Percentiles rank a stretch among this genome's conserved stretches.
These are phyloP conservation scores for Crypturellus tataupa DNA, from an alignment of 2,797 vertebrate genomes.

Conservation along the genomic window DNA sequence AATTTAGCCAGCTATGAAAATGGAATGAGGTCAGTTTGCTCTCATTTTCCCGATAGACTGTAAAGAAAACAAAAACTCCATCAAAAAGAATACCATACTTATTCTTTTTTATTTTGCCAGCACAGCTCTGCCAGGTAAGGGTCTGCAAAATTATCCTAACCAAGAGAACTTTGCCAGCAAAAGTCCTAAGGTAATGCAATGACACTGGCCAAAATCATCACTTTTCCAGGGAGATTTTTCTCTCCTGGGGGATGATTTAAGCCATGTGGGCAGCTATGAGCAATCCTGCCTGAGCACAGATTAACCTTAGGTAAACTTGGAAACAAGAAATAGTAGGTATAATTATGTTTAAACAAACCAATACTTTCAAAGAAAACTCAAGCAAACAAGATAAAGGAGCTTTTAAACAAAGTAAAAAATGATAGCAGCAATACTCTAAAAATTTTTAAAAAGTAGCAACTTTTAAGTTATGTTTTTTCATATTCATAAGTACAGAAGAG, in stretches of 20 bases:
- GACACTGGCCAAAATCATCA: conserved; percentile 40
- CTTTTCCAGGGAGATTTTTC: conserved; percentile 39
- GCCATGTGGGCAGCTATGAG: conserved; percentile 9
- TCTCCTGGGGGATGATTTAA: conserved; percentile 24
- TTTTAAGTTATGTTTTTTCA: neutral
- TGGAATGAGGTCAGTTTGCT: conserved; percentile 54
- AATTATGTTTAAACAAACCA: neutral
- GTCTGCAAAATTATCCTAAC: neutral
- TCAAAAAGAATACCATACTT: neutral
- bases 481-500: neutral
- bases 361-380: neutral
- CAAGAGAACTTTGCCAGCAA: conserved; percentile 23
- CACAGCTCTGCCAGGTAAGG: neutral
- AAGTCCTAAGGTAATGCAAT: conserved; percentile 23
- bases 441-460: neutral
- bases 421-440: neutral
- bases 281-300: conserved; percentile 32
- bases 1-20: conserved; percentile 20
- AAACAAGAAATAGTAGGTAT: neutral
- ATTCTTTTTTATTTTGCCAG: conserved; percentile 39
- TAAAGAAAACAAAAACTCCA: conserved; percentile 46
- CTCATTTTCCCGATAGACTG: neutral
- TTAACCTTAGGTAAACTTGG: conserved; percentile 1
- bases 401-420: neutral
- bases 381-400: neutral